Conservation (phyloP, 2,113 vertebrate genomes). For the Heteronetta atricapilla region DNA sequence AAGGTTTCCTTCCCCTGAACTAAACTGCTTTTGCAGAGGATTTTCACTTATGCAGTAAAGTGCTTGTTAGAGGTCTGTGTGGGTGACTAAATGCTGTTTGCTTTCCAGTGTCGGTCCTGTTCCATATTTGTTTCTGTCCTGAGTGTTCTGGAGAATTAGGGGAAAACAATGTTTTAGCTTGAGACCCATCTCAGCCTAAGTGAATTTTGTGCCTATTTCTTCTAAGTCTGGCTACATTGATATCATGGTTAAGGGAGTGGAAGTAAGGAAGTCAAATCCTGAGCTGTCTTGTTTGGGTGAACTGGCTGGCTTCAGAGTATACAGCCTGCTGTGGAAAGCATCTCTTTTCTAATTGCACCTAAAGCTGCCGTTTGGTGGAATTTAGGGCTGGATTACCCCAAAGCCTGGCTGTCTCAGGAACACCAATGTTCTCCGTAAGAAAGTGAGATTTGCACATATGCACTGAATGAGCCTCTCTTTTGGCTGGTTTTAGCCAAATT, state of each 20-base stretch:
- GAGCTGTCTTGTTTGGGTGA: background rate
- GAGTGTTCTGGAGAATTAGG: background rate
- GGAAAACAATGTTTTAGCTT: background rate
- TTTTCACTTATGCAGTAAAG: background rate
- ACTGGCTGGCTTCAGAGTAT: background rate
- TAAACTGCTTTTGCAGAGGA: background rate
- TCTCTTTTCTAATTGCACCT: background rate
- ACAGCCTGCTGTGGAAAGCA: background rate
- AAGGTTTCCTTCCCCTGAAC: slow-evolving; percentile 28
- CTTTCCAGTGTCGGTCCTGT: background rate
- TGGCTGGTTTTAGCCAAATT: background rate
- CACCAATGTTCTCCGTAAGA: fast-evolving
- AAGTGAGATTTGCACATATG: background rate
- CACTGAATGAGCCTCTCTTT: background rate
- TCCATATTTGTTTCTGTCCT: slow-evolving; percentile 1
- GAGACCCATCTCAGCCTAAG: background rate
- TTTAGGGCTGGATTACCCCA: background rate
- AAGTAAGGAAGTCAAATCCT: background rate
- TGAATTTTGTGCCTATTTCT: background rate
- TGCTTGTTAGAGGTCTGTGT: slow-evolving; percentile 9
- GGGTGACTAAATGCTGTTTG: slow-evolving; percentile 22
- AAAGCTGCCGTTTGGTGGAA: background rate
- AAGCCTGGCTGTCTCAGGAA: background rate
- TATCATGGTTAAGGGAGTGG: background rate
- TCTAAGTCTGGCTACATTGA: background rate